phyloP scores from a whole-genome alignment of 1,140 invertebrate species.

The Manduca sexta region DNA sequence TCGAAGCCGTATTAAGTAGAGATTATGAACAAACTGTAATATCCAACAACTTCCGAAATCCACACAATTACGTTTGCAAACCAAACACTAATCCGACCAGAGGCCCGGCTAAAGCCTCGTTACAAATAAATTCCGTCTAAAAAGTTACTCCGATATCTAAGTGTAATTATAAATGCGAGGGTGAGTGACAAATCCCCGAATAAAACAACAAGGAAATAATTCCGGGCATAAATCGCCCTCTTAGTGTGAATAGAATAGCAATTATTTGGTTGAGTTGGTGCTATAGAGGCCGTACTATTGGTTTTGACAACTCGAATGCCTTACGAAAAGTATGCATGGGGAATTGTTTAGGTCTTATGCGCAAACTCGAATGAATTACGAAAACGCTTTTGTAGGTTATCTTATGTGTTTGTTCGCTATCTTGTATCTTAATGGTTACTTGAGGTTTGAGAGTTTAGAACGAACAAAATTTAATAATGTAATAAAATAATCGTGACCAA shows the following conservation, averaged over 20 bases:
- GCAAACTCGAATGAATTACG: too few species aligned
- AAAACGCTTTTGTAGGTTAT: too few species aligned
- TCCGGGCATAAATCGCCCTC: conserved; percentile 66
- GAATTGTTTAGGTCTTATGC: too few species aligned
- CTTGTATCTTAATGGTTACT: too few species aligned
- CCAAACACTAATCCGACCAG: conserved; percentile 35
- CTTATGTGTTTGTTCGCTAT: too few species aligned
- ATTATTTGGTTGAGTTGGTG: conserved; percentile 69
- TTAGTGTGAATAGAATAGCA: conserved; percentile 73
- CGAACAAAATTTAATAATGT: too few species aligned
- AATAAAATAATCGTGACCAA: too few species aligned
- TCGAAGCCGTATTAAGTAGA: conserved; percentile 16
- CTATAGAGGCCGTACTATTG: conserved; percentile 22
- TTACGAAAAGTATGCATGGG: too few species aligned
- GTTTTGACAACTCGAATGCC: conserved; percentile 5
- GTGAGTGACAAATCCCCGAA: conserved; percentile 69
- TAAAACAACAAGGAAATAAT: conserved; percentile 75
- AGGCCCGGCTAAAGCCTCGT: conserved; percentile 28
- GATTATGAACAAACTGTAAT: conserved; percentile 21
- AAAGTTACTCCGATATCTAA: conserved; percentile 63
- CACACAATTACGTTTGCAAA: conserved; percentile 42
- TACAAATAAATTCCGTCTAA: conserved; percentile 61
- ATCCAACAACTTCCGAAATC: conserved; percentile 28
- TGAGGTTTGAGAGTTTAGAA: too few species aligned
- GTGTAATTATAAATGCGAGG: conserved; percentile 64